Evolutionary conservation across 2,888 invertebrate genomes (phyloP).

Genomic region (Pterobdella sp.): DNA sequence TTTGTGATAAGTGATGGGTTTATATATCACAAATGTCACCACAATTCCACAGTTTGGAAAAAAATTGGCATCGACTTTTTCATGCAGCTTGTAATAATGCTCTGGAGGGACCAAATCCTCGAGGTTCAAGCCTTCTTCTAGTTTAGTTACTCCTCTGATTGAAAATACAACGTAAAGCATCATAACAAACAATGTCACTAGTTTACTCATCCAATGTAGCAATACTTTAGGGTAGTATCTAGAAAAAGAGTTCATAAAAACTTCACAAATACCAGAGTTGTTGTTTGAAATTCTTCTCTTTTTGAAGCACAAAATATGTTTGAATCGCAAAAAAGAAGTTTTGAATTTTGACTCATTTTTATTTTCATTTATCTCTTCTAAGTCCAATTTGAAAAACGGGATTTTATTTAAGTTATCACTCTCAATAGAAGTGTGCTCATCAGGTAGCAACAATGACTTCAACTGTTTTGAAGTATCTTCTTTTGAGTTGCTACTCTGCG

Average conservation of each 20-base stretch:
- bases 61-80: slow-evolving; percentile 32
- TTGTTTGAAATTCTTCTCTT: too few relatives aligned
- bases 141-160: slow-evolving; percentile 35
- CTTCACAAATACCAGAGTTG: slow-evolving; percentile 32
- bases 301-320: neutral
- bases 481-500: too few relatives aligned
- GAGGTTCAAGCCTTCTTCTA: slow-evolving; percentile 37
- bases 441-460: too few relatives aligned
- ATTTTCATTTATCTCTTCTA: too few relatives aligned
- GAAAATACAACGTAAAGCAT: slow-evolving; percentile 35
- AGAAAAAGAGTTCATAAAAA: slow-evolving; percentile 26
- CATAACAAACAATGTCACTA: slow-evolving; percentile 31
- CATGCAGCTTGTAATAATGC: slow-evolving; percentile 35
- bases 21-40: slow-evolving; percentile 34
- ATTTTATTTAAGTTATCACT: too few relatives aligned
- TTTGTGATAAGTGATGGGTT: slow-evolving; percentile 34
- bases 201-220: slow-evolving; percentile 34
- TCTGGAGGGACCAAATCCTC: slow-evolving; percentile 35
- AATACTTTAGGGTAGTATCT: slow-evolving; percentile 32
- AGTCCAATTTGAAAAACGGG: too few relatives aligned
- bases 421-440: too few relatives aligned
- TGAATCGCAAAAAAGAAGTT: neutral
- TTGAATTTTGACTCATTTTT: too few relatives aligned
- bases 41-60: slow-evolving; percentile 35
- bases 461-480: too few relatives aligned